These are phyloP conservation scores for Paraescarpia echinospica DNA, from an alignment of 1,140 invertebrate species.

Conservation along the genomic window DNA sequence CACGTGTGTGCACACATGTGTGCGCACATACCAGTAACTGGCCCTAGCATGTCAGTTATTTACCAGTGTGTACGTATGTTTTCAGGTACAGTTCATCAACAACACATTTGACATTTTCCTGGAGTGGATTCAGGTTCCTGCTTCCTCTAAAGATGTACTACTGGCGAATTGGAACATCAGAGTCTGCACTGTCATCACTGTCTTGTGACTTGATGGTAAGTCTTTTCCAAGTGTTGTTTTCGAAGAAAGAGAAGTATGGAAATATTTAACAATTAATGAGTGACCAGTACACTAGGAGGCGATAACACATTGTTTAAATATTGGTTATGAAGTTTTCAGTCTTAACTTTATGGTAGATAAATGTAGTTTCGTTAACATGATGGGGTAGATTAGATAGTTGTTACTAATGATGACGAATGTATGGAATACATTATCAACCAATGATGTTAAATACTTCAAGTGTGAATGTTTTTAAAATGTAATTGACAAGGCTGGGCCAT, in stretches of 20 bases:
- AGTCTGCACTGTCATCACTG: background rate
- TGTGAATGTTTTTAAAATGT: background rate
- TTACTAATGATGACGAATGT: background rate
- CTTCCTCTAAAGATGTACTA: background rate
- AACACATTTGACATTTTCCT: background rate
- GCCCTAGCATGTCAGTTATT: background rate
- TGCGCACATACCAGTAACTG: background rate
- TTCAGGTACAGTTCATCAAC: background rate
- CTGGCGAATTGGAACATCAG: background rate
- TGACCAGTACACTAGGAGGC: no score
- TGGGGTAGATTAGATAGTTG: no score
- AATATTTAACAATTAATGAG: no score
- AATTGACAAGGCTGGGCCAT: background rate
- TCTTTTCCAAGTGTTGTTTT: background rate
- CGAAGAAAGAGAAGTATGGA: background rate
- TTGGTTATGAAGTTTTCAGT: no score
- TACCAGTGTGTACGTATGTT: background rate
- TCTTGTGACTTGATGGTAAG: background rate
- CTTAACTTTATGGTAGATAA: no score
- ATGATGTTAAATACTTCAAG: background rate
- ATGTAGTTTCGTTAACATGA: no score
- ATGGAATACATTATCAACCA: background rate
- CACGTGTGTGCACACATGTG: background rate
- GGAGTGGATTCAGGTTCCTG: background rate
- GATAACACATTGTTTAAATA: background rate